phyloP scores from a whole-genome alignment of 35 echinoderm and acorn worm genomes.

The Eucidaris tribuloides region DNA sequence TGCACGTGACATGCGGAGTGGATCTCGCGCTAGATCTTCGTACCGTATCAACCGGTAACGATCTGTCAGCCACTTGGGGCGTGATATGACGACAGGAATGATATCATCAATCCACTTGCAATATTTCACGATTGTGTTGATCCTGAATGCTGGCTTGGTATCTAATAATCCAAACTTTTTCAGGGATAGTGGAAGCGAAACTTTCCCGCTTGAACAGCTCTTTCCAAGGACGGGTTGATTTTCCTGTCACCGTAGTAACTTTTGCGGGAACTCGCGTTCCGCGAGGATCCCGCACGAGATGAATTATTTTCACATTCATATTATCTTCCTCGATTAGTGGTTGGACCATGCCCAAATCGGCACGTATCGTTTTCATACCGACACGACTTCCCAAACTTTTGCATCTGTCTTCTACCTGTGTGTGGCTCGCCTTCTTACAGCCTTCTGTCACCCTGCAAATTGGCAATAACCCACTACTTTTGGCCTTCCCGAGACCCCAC shows the following conservation, averaged over 20 bases:
- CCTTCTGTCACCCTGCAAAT: constrained; percentile 29
- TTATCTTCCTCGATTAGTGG: constrained; percentile 45
- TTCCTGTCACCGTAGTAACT: constrained; percentile 37
- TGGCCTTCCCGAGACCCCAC: constrained; percentile 55
- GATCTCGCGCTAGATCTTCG: constrained; percentile 79
- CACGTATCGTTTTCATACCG: constrained; percentile 79
- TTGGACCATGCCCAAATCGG: constrained; percentile 58
- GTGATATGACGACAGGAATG: constrained; percentile 33
- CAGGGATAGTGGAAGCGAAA: not conserved
- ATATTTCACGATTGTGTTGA: constrained; percentile 72
- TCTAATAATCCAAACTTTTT: constrained; percentile 21
- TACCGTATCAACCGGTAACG: constrained; percentile 80
- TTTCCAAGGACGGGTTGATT: not conserved
- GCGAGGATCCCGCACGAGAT: constrained; percentile 87
- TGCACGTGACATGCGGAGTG: constrained; percentile 33
- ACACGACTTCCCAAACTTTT: not conserved
- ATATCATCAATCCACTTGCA: constrained; percentile 77
- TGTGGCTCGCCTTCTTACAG: constrained; percentile 31
- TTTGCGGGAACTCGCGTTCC: constrained; percentile 77
- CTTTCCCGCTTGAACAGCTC: not conserved
- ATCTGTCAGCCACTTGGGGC: constrained; percentile 65
- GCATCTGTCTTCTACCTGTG: constrained; percentile 32
- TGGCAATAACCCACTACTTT: constrained; percentile 32
- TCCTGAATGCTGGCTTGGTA: not conserved
- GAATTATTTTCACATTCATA: constrained; percentile 89